phyloP scores from a whole-genome alignment of 2,113 vertebrate species.

The Eupsittula cactorum region DNA sequence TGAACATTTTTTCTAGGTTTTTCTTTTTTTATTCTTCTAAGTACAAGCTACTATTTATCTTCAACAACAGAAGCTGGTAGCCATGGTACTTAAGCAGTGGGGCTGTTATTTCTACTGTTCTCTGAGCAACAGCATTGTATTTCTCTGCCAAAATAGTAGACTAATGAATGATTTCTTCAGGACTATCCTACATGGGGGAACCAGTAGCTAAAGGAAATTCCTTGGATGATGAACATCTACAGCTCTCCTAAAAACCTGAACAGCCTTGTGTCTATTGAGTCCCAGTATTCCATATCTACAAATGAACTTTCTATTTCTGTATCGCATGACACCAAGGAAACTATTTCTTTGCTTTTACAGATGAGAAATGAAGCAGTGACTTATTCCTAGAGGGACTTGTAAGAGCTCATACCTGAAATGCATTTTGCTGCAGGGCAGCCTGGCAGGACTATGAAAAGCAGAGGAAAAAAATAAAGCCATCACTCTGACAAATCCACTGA shows the following conservation, averaged over 20 bases:
- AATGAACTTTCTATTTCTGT: neutral
- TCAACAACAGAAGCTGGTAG: neutral
- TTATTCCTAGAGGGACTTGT: slow-evolving; percentile 18
- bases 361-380: slow-evolving; percentile 15
- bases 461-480: slow-evolving; percentile 6
- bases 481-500: slow-evolving; percentile 8
- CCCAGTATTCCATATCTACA: neutral
- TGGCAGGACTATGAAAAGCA: neutral
- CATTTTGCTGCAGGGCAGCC: slow-evolving; percentile 16
- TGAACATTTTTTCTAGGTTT: neutral
- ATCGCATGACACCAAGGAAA: neutral
- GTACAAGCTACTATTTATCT: neutral
- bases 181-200: neutral
- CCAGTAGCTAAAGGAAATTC: neutral
- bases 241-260: neutral
- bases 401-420: slow-evolving; percentile 7
- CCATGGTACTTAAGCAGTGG: neutral
- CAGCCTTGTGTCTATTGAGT: neutral
- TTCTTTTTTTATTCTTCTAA: neutral
- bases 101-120: neutral
- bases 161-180: neutral
- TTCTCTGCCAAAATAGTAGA: neutral
- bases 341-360: neutral
- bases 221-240: neutral
- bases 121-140: neutral